Conservation (phyloP, 2,888 invertebrate genomes). For the Aspidiotus destructor region DNA sequence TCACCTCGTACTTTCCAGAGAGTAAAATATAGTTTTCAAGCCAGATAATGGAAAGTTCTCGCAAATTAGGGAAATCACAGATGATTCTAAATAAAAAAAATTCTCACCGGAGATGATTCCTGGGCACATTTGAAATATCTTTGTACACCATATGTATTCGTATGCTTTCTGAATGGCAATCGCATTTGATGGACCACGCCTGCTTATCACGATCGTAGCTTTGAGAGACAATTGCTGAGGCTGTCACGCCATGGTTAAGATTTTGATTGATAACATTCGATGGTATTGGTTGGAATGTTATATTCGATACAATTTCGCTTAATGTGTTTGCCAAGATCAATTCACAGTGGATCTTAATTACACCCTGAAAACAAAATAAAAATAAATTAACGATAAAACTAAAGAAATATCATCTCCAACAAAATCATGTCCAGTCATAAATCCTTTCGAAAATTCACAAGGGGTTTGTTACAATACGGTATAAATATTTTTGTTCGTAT, state of each 20-base stretch:
- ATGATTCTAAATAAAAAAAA: neutral
- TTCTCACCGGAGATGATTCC: conserved; percentile 56
- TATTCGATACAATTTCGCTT: conserved; percentile 49
- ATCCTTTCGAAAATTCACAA: too few relatives aligned
- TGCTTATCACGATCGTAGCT: conserved; percentile 74
- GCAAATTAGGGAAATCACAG: too few relatives aligned
- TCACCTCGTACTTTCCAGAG: too few relatives aligned
- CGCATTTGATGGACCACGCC: conserved; percentile 67
- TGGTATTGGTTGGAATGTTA: conserved; percentile 33
- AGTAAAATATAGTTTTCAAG: too few relatives aligned
- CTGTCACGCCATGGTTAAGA: conserved; percentile 40
- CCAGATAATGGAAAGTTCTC: too few relatives aligned
- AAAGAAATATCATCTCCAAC: too few relatives aligned
- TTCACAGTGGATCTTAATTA: conserved; percentile 59
- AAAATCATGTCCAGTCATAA: too few relatives aligned
- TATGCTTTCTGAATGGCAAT: conserved; percentile 65
- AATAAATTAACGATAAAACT: neutral
- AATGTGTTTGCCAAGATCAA: conserved; percentile 62
- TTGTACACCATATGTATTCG: conserved; percentile 64
- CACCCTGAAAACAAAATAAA: conserved; percentile 41
- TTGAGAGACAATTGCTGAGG: conserved; percentile 51
- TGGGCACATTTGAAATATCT: conserved; percentile 65
- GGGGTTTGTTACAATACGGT: too few relatives aligned
- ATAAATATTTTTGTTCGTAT: too few relatives aligned
- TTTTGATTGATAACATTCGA: conserved; percentile 23